Evolutionary conservation across 2,113 vertebrate genomes (phyloP).

Genomic region (Mola mola): DNA sequence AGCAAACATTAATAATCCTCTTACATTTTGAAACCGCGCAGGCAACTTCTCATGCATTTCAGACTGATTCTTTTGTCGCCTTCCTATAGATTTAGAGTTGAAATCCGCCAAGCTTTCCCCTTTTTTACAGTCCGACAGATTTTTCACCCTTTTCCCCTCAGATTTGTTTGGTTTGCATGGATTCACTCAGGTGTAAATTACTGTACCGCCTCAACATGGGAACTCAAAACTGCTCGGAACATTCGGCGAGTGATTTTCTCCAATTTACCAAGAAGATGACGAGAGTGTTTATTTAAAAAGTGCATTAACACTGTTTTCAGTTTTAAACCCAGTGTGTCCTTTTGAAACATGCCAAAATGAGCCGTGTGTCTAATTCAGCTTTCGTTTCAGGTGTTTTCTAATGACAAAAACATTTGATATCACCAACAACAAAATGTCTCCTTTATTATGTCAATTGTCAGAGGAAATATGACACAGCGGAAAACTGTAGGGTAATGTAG

Average conservation of each 20-base stretch:
- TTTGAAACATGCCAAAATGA: too few relatives aligned
- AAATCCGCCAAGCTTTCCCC: slow-evolving; percentile 30
- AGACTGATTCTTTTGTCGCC: slow-evolving; percentile 57
- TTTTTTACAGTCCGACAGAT: slow-evolving; percentile 28
- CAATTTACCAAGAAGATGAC: slow-evolving; percentile 27
- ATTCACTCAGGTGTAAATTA: slow-evolving; percentile 40
- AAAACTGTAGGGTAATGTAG: too few relatives aligned
- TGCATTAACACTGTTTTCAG: too few relatives aligned
- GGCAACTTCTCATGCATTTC: slow-evolving; percentile 58
- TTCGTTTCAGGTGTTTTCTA: too few relatives aligned
- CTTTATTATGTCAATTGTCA: too few relatives aligned
- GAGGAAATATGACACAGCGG: too few relatives aligned
- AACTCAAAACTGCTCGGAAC: too few relatives aligned
- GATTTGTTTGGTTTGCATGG: not conserved
- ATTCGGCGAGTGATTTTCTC: slow-evolving; percentile 22
- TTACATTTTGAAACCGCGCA: slow-evolving; percentile 43
- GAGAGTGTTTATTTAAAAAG: too few relatives aligned
- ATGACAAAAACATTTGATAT: too few relatives aligned
- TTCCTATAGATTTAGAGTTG: slow-evolving; percentile 23
- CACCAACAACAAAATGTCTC: too few relatives aligned
- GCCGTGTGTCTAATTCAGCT: too few relatives aligned
- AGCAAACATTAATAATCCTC: slow-evolving; percentile 63
- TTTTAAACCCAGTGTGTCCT: too few relatives aligned
- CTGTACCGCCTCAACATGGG: not conserved
- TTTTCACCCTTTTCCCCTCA: slow-evolving; percentile 15